phyloP scores from a whole-genome alignment of 1,140 invertebrate genomes.

The Uloborus diversus region DNA sequence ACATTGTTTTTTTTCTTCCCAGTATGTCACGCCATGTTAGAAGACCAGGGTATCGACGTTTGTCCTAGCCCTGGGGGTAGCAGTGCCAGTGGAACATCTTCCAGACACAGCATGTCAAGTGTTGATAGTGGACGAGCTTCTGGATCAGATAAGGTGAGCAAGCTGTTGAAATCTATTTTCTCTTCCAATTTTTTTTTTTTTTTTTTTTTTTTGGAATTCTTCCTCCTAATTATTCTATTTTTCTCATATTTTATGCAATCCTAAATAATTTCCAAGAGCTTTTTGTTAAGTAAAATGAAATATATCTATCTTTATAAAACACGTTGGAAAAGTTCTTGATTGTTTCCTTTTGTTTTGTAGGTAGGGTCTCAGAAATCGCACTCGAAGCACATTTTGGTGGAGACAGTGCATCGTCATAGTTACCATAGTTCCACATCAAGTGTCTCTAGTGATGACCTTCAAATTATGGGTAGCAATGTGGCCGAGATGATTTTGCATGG shows the following conservation, averaged over 20 bases:
- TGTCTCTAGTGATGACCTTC: slow-evolving; percentile 68
- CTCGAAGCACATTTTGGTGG: slow-evolving; percentile 65
- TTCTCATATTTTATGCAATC: too few species aligned
- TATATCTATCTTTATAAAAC: too few species aligned
- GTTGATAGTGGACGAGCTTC: slow-evolving; percentile 91
- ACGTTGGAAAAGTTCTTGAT: not conserved
- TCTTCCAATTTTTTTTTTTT: not conserved
- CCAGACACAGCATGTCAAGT: slow-evolving; percentile 81
- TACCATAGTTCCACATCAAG: slow-evolving; percentile 71
- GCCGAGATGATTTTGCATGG: slow-evolving; percentile 71
- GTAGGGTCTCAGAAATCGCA: slow-evolving; percentile 32
- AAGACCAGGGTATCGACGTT: slow-evolving; percentile 77
- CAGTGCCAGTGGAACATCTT: slow-evolving; percentile 63
- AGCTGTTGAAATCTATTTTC: not conserved
- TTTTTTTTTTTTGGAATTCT: not conserved
- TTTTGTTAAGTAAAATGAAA: too few species aligned
- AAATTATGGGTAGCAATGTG: slow-evolving; percentile 68
- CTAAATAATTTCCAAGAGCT: too few species aligned
- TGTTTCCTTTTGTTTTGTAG: not conserved
- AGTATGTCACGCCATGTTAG: slow-evolving; percentile 64
- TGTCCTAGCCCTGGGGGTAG: slow-evolving; percentile 84
- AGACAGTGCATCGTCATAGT: slow-evolving; percentile 66
- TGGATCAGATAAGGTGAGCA: slow-evolving; percentile 63
- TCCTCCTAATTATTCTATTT: too few species aligned
- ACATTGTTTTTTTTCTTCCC: not conserved